These are phyloP conservation scores for Herpailurus yagouaroundi DNA, from an alignment of 2,113 vertebrate genomes.

Conservation along the genomic window DNA sequence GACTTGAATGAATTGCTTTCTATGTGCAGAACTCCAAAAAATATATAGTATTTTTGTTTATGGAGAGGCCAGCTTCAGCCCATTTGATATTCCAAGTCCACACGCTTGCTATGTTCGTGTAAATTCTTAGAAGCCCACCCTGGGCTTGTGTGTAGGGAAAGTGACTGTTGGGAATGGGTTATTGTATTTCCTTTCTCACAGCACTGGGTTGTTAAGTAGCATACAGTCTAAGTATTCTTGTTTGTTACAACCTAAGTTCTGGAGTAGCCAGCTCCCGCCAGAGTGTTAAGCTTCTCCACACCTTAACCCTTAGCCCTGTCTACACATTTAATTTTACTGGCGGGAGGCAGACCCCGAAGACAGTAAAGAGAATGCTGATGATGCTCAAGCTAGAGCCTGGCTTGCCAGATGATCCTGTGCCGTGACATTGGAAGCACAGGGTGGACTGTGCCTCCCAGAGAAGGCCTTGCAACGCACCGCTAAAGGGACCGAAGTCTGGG, in stretches of 20 bases:
- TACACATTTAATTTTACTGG: neutral
- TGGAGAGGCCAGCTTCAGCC: neutral
- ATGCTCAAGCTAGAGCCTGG: neutral
- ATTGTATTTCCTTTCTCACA: neutral
- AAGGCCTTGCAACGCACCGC: neutral
- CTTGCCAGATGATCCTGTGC: neutral
- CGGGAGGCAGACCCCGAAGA: neutral
- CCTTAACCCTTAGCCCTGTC: neutral
- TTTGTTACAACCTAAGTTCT: neutral
- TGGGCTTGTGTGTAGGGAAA: neutral
- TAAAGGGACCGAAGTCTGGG: neutral
- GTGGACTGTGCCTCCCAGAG: neutral
- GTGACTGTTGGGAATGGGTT: neutral
- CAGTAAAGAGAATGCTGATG: no score
- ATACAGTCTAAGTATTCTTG: neutral
- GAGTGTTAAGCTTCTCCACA: neutral
- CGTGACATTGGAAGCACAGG: neutral
- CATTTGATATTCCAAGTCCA: neutral
- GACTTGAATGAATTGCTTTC: conserved; percentile 42
- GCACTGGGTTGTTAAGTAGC: neutral
- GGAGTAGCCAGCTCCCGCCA: neutral
- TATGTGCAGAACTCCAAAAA: neutral
- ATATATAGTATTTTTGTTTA: neutral
- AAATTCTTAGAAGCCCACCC: neutral
- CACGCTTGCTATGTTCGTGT: neutral